phyloP scores from a whole-genome alignment of 2,888 invertebrate genomes.

The Drosophila picticornis region DNA sequence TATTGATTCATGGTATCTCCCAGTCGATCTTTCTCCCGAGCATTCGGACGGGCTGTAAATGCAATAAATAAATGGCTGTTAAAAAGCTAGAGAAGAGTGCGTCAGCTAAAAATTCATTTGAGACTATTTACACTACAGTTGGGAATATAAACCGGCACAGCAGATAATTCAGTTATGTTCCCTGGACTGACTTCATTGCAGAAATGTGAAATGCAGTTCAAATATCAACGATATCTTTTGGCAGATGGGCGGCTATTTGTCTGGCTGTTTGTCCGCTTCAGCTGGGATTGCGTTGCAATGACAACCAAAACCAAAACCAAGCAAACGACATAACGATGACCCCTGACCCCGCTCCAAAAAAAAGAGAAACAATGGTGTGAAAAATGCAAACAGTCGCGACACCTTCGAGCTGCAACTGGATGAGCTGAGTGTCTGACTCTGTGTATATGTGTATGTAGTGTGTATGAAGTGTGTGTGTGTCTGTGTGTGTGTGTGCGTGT shows the following conservation, averaged over 20 bases:
- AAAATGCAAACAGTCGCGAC: slow-evolving; percentile 70
- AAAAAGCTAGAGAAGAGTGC: neutral
- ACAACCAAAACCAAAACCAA: slow-evolving; percentile 15
- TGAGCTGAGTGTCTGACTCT: slow-evolving; percentile 42
- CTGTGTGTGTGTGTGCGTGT: slow-evolving; percentile 27
- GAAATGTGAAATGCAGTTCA: slow-evolving; percentile 6
- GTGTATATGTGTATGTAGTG: slow-evolving; percentile 8
- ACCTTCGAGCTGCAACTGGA: slow-evolving; percentile 53
- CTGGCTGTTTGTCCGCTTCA: slow-evolving; percentile 3
- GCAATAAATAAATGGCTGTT: neutral
- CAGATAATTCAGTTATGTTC: neutral
- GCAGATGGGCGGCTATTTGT: neutral
- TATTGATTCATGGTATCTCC: neutral
- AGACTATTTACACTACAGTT: neutral
- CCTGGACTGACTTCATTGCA: neutral
- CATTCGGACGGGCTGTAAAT: neutral
- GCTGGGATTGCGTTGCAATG: slow-evolving; percentile 22
- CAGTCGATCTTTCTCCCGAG: neutral
- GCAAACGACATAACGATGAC: neutral
- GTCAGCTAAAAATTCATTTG: neutral
- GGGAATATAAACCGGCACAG: neutral
- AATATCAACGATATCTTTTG: slow-evolving; percentile 23
- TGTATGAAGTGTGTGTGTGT: neutral
- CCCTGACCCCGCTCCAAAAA: neutral
- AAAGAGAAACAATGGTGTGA: slow-evolving; percentile 45